These are phyloP conservation scores for Rhyzopertha dominica DNA, from an alignment of 1,140 invertebrate genomes.

Conservation along the genomic window DNA sequence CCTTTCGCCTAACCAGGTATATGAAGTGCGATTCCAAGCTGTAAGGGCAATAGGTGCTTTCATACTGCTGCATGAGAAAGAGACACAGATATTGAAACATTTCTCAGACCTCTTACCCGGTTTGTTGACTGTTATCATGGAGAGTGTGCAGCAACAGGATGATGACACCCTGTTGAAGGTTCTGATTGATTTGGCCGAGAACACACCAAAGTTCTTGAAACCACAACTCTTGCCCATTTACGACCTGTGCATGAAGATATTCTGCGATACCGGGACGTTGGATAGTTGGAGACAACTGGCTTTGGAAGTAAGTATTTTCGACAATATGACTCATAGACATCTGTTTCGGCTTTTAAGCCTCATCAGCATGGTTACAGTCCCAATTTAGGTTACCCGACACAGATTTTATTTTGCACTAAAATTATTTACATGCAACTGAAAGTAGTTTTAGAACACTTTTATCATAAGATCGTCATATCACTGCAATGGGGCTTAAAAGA, in stretches of 20 bases:
- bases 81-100: slow-evolving; percentile 78
- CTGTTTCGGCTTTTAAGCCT: no score
- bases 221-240: slow-evolving; percentile 83
- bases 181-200: slow-evolving; percentile 90
- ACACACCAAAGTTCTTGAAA: slow-evolving; percentile 86
- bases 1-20: slow-evolving; percentile 63
- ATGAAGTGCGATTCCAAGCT: slow-evolving; percentile 73
- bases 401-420: no score
- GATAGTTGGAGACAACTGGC: slow-evolving; percentile 88
- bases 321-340: no score
- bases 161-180: slow-evolving; percentile 89
- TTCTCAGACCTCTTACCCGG: slow-evolving; percentile 79
- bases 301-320: slow-evolving; percentile 67
- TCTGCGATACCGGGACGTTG: slow-evolving; percentile 66
- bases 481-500: no score
- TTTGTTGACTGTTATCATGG: slow-evolving; percentile 63
- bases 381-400: no score
- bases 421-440: no score
- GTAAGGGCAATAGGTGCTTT: slow-evolving; percentile 85
- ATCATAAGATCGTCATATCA: no score
- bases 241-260: slow-evolving; percentile 85
- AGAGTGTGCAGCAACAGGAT: slow-evolving; percentile 76
- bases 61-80: slow-evolving; percentile 85
- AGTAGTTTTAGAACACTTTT: no score
- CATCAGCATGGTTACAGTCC: no score